Percentiles rank a stretch among this genome's conserved stretches.
phyloP scores from a whole-genome alignment of 2,113 vertebrate genomes.

The Notothenia rossii region DNA sequence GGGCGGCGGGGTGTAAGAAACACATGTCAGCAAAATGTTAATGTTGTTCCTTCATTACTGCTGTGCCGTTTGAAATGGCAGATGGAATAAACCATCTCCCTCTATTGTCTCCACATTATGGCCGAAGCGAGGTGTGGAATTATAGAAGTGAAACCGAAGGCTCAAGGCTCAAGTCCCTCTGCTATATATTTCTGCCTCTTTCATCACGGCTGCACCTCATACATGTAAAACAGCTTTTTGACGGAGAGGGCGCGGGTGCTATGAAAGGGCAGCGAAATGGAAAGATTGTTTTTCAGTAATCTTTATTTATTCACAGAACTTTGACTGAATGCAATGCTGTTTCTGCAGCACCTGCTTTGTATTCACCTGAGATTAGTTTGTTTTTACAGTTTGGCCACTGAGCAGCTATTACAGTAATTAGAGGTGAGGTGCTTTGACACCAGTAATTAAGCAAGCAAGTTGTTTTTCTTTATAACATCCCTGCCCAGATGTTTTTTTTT shows the following conservation, averaged over 20 bases:
- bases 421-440: conserved; percentile 35
- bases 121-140: conserved; percentile 47
- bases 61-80: conserved; percentile 63
- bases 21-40: conserved; percentile 83
- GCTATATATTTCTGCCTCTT: conserved; percentile 71
- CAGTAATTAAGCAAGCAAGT: conserved; percentile 41
- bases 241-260: conserved; percentile 39
- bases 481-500: conserved; percentile 26
- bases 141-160: conserved; percentile 56
- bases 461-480: conserved; percentile 6
- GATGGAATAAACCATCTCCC: conserved; percentile 74
- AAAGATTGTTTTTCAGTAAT: conserved; percentile 59
- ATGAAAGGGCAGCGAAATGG: conserved; percentile 20
- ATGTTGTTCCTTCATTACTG: conserved; percentile 78
- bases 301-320: conserved; percentile 54
- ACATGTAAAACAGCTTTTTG: conserved; percentile 64
- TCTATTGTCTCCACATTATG: conserved; percentile 37
- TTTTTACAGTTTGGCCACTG: not conserved
- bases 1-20: too few species aligned
- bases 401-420: conserved; percentile 6
- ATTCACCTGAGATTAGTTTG: conserved; percentile 19
- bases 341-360: conserved; percentile 2
- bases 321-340: not conserved
- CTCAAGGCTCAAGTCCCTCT: conserved; percentile 62
- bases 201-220: conserved; percentile 68